Base-by-base conservation (phyloP, 2,888 invertebrate genomes). In the Priocnemis perturbator region DNA sequence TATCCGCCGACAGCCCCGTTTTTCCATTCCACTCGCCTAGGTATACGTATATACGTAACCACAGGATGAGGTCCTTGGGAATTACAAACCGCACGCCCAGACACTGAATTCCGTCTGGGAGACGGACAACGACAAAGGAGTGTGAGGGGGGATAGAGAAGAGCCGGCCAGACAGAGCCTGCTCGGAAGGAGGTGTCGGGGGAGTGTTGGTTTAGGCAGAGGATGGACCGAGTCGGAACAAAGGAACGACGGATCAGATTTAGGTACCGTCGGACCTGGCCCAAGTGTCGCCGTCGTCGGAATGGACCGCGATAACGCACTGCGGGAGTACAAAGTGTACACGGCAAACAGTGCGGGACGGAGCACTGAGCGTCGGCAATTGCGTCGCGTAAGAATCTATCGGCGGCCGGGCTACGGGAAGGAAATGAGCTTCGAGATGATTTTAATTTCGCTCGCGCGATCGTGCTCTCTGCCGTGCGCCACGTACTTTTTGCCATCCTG, bases 51-150 rank as follows among this genome's bases (percentile, higher is more conserved):
- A 50, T 11, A 37, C 9, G 1, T 58, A 67, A 56, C 26, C 57
- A 26, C 47, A 53, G 11, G 37, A 37, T 37, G 76, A 80, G 71
- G 71, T 80, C 71, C 69, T 55, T 67, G 65, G 69, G 79, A 80
- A 80, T 80, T 80, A 80, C 79, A 78, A 80, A 80, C 81, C 80
- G 69, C 76, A 64, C 74, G 73, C 78, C 73, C 78, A 80, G 78
- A 70, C 71, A 68, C 62, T 64, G 45, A 48, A 65, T 60, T 66
- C 59, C 65, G 69, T 75, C 73, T 73, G 23, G n/a, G 30, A 4
- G 30, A 37, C 2, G 59, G 20, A 20, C 17, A n/a, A 23, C 50
- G 3, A 64, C 75, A 53, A 52, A 55, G 26, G 17, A 52, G 1
- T 11, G 26, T 20, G 15, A 23, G 55, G 47, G 21, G 60, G 60